Percentiles rank a stretch among this genome's conserved stretches.
Evolutionary conservation across 1,140 invertebrate genomes (phyloP).

Genomic region (Orchesella cincta): DNA sequence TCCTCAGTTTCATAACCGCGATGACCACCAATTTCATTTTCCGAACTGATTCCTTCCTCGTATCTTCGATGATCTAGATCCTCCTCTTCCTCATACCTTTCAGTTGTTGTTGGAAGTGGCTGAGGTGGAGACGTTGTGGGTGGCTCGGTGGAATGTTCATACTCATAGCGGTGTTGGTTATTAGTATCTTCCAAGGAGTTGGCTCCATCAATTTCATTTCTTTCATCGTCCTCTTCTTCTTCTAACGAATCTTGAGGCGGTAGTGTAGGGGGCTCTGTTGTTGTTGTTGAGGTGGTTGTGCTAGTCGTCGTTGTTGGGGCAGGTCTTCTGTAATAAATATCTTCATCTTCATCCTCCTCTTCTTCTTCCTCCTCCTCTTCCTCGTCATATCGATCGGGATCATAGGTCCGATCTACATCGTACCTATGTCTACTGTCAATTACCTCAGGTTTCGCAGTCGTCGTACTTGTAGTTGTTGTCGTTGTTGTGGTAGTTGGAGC

Average conservation of each 20-base stretch:
- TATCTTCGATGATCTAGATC: too few species aligned
- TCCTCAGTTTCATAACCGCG: constrained; percentile 16
- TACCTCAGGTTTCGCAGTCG: neutral
- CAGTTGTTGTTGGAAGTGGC: neutral
- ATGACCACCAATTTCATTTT: constrained; percentile 6
- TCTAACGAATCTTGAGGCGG: neutral
- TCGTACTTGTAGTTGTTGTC: constrained; percentile 10
- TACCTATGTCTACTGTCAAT: neutral
- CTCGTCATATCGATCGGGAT: constrained; percentile 19
- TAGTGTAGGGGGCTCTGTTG: neutral
- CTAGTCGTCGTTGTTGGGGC: neutral
- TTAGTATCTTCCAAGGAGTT: neutral
- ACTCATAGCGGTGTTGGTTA: constrained; percentile 6
- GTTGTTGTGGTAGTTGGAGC: constrained; percentile 13
- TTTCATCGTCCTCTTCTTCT: constrained; percentile 20
- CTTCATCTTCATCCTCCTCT: constrained; percentile 23
- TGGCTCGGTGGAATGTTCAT: constrained; percentile 11
- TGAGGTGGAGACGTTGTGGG: neutral
- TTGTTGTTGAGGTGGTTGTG: constrained; percentile 18
- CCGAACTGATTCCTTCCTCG: neutral
- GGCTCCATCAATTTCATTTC: neutral
- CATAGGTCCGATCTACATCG: neutral
- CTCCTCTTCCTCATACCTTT: neutral
- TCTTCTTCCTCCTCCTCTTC: constrained; percentile 25
- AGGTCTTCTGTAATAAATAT: neutral